Evolutionary conservation across 2,113 vertebrate species (phyloP).

Genomic region (Alligator sinensis): DNA sequence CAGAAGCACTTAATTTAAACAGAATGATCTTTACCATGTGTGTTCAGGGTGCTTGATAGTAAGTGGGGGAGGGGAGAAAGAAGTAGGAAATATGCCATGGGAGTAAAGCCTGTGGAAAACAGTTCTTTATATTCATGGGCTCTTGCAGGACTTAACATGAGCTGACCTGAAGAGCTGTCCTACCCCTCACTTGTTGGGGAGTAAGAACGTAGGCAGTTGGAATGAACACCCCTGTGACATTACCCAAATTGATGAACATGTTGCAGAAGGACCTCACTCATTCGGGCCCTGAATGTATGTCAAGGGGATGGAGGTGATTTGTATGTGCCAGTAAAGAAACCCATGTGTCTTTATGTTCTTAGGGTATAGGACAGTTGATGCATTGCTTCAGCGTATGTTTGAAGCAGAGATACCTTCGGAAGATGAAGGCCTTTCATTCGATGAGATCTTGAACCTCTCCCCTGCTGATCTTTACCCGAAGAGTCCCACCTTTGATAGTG

Average conservation of each 20-base stretch:
- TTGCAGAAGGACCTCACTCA: neutral
- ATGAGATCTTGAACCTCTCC: constrained; percentile 78
- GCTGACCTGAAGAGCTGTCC: neutral
- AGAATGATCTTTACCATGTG: neutral
- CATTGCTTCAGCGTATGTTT: constrained; percentile 92
- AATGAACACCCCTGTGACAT: neutral
- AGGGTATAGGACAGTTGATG: constrained; percentile 92
- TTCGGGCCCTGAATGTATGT: neutral
- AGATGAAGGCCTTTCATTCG: constrained; percentile 78
- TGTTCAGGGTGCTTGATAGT: neutral
- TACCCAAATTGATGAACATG: neutral
- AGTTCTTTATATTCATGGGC: neutral
- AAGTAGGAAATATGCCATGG: neutral
- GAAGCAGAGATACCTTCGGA: constrained; percentile 89
- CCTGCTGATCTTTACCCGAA: constrained; percentile 61
- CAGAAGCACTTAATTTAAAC: neutral
- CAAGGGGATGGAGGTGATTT: neutral
- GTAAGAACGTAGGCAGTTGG: neutral
- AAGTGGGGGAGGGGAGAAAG: neutral
- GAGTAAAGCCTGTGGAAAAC: neutral
- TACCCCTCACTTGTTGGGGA: neutral
- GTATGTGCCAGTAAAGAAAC: neutral
- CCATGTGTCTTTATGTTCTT: neutral
- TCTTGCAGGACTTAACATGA: neutral
- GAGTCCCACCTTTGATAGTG: constrained; percentile 73